A percentile compares a stretch with the other conserved stretches of the same genome.
Evolutionary conservation across 2,797 vertebrate species (phyloP).

Genomic region (Galago senegalensis): DNA sequence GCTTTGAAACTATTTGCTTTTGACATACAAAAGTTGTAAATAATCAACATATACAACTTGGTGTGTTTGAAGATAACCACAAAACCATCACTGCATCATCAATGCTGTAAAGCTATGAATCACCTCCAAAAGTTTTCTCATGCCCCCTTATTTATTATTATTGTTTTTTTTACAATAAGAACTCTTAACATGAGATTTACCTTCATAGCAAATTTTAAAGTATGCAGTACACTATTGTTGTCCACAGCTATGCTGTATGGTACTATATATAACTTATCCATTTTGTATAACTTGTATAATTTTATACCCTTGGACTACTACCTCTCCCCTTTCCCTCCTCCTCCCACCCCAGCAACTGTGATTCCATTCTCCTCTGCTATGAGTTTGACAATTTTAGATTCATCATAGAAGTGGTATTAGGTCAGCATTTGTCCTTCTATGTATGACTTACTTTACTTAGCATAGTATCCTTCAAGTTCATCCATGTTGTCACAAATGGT

Average conservation of each 20-base stretch:
- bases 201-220: not conserved
- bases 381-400: not conserved
- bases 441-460: not conserved
- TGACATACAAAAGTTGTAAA: not conserved
- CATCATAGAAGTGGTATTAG: not conserved
- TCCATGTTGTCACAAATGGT: not conserved
- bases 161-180: not conserved
- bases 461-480: not conserved
- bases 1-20: not conserved
- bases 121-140: not conserved
- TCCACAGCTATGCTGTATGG: not conserved
- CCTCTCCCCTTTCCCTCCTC: not conserved
- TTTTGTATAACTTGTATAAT: not conserved
- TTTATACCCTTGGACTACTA: not conserved
- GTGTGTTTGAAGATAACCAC: not conserved
- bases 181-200: not conserved
- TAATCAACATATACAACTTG: not conserved
- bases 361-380: not conserved
- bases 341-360: not conserved
- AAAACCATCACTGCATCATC: not conserved
- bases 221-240: not conserved
- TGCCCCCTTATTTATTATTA: not conserved
- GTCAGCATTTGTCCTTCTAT: not conserved
- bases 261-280: not conserved
- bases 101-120: not conserved